These are phyloP conservation scores for Gambusia yucatana DNA, from an alignment of 2,797 vertebrate genomes.

Conservation along the genomic window DNA sequence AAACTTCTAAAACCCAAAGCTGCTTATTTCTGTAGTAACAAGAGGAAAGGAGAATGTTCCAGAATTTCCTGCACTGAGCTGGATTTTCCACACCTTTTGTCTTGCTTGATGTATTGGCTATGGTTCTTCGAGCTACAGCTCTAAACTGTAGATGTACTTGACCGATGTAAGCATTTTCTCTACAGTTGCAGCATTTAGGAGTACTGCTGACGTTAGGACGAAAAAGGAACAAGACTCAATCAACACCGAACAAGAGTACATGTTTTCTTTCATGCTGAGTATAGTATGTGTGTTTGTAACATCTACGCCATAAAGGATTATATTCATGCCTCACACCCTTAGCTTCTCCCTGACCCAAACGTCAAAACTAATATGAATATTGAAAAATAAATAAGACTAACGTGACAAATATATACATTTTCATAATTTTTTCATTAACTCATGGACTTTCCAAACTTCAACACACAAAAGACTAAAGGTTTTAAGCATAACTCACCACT, in stretches of 20 bases:
- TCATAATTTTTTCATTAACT: slow-evolving; percentile 15
- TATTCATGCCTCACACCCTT: slow-evolving; percentile 23
- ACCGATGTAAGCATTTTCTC: neutral
- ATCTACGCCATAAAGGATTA: slow-evolving; percentile 34
- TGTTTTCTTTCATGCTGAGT: slow-evolving; percentile 13
- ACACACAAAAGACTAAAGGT: slow-evolving; percentile 41
- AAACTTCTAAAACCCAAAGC: slow-evolving; percentile 16
- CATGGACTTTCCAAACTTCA: slow-evolving; percentile 35
- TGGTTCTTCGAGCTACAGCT: neutral
- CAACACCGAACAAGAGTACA: slow-evolving; percentile 17
- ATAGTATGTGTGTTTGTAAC: slow-evolving; percentile 32
- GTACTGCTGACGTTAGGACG: slow-evolving; percentile 4
- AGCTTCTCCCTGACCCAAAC: slow-evolving; percentile 20
- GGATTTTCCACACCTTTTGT: slow-evolving; percentile 21
- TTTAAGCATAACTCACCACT: slow-evolving; percentile 50
- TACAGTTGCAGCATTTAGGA: neutral
- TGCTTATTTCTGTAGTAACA: slow-evolving; percentile 15
- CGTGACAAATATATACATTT: neutral
- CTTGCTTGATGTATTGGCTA: slow-evolving; percentile 14
- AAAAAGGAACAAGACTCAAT: slow-evolving; percentile 6
- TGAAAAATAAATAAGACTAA: slow-evolving; percentile 35
- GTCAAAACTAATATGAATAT: slow-evolving; percentile 33
- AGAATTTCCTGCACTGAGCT: slow-evolving; percentile 8
- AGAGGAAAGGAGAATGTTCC: slow-evolving; percentile 12
- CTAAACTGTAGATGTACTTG: slow-evolving; percentile 4